A percentile compares a stretch with the other conserved stretches of the same genome.
Conservation (phyloP, 2,888 invertebrate species). For the Brassicogethes aeneus region DNA sequence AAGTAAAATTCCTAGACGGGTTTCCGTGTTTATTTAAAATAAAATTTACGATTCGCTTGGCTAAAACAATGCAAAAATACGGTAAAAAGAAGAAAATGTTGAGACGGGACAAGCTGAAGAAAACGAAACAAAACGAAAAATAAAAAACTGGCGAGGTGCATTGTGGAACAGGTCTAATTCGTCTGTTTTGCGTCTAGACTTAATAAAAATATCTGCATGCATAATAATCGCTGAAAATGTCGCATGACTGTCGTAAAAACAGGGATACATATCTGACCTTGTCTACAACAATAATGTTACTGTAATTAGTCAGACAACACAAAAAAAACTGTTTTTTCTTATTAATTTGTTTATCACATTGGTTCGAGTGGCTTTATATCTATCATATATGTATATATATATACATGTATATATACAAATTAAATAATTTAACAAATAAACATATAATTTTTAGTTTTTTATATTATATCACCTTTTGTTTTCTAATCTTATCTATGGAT, state of each 20-base stretch:
- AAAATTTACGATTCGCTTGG: constrained; percentile 2
- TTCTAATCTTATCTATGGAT: no score
- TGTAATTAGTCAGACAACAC: no score
- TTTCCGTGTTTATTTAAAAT: background rate
- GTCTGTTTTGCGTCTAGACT: constrained; percentile 35
- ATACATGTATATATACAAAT: no score
- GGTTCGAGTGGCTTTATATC: no score
- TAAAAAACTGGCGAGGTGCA: background rate
- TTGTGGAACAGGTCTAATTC: constrained; percentile 8
- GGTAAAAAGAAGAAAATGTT: no score
- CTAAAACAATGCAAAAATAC: no score
- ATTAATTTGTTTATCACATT: background rate
- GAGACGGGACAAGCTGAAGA: background rate
- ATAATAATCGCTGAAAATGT: constrained; percentile 21
- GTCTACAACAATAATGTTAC: constrained; percentile 11
- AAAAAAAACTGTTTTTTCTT: background rate
- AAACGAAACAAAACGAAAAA: background rate
- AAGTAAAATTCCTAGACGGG: background rate
- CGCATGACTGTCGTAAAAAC: constrained; percentile 20
- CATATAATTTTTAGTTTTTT: no score
- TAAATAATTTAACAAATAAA: no score
- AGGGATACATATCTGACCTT: constrained; percentile 25
- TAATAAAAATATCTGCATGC: constrained; percentile 35
- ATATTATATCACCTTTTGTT: no score
- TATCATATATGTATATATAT: no score